Evolutionary conservation across 2,797 vertebrate genomes (phyloP), one percentile per base, ranked within the genome.

Genomic region (Bufotes viridis): DNA sequence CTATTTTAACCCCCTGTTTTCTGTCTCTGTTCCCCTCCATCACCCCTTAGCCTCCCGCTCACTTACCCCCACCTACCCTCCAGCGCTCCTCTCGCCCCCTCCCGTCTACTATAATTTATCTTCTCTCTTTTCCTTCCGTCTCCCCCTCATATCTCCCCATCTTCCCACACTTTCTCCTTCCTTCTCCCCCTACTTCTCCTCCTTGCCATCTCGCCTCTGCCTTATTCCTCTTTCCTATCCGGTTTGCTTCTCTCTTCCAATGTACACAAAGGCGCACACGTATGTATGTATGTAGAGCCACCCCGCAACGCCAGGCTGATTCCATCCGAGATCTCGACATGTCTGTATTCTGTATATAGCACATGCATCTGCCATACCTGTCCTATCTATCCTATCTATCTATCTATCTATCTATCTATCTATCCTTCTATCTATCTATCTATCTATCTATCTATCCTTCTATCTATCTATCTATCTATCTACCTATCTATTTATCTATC

Each of bases 241-340:
- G 34, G 49, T 86, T 42, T 86, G 34, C 26, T 85, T 24, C 49
- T 57, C 57, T 87, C 57, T 75, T 58, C 78, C 65, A 34, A 10
- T 72, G 13, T 61, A 69, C 78, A 70, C 26, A 57, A 80, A 65
- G 26, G 79, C 42, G 61, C 63, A 70, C 78, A 86, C 80, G 26
- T 76, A 83, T 87, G 70, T 82, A 78, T 87, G 22, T 82, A 65
- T 82, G 80, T 87, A n/a, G 72, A 76, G 74, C 11, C 67, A 76
- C 86, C 82, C 34, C 15, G 58, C 10, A 29, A 10, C 14, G 7
- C 18, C 8, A 14, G 17, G 22, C 65, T 72, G 82, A 15, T 76
- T 58, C 29, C 24, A n/a, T 29, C 60, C 42, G 6, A 29, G 65
- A 84, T 74, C 58, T 60, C 15, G 65, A 14, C 14, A 53, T 67